Percentiles rank a stretch among this genome's conserved stretches.
phyloP scores from a whole-genome alignment of 2,888 invertebrate species.

The Schizaphis graminum region DNA sequence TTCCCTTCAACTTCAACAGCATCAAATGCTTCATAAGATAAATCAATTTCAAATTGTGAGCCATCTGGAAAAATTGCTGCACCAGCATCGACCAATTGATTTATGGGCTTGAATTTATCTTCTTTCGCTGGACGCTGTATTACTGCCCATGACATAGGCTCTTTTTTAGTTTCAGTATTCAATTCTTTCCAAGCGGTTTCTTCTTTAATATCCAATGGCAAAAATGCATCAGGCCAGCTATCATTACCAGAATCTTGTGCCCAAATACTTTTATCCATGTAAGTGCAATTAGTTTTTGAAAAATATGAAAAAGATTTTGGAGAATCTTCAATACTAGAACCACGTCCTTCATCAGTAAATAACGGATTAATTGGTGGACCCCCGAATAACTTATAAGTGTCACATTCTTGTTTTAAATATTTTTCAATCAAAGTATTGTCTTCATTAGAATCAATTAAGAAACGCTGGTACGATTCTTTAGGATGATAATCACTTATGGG shows the following conservation, averaged over 20 bases:
- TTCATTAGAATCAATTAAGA: conserved; percentile 50
- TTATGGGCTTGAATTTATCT: conserved; percentile 65
- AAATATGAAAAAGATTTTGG: conserved; percentile 60
- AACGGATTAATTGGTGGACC: conserved; percentile 63
- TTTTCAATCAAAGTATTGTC: conserved; percentile 61
- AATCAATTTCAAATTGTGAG: conserved; percentile 63
- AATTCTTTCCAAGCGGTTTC: conserved; percentile 35
- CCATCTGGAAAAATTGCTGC: conserved; percentile 64
- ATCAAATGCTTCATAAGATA: conserved; percentile 63
- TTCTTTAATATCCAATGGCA: conserved; percentile 62
- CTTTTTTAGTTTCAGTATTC: conserved; percentile 35
- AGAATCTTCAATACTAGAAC: conserved; percentile 64
- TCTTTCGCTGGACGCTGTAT: conserved; percentile 63
- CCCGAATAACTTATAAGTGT: conserved; percentile 55
- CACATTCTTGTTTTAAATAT: conserved; percentile 60
- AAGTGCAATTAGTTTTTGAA: conserved; percentile 59
- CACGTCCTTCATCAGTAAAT: conserved; percentile 64
- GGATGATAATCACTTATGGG: conserved; percentile 64
- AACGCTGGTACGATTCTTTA: conserved; percentile 58
- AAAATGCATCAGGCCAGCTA: conserved; percentile 62
- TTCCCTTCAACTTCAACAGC: conserved; percentile 60
- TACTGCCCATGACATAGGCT: conserved; percentile 63
- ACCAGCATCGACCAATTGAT: conserved; percentile 64
- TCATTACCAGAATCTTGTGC: conserved; percentile 62
- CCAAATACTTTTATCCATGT: conserved; percentile 62